phyloP scores from a whole-genome alignment of 2,113 vertebrate species.

The Notarius quadriscutis region DNA sequence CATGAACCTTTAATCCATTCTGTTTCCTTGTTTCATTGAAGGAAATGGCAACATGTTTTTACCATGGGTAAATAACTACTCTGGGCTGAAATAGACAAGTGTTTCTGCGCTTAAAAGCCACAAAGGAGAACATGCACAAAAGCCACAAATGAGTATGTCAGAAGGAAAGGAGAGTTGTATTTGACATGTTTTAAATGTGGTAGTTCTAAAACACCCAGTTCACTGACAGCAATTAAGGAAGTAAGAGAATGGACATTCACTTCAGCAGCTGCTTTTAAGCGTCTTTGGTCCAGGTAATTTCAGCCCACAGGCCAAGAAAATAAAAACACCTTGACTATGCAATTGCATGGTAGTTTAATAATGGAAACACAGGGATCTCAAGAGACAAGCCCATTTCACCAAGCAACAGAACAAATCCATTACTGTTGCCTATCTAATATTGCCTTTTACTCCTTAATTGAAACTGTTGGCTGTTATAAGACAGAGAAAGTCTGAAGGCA shows the following conservation, averaged over 20 bases:
- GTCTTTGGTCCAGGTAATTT: conserved; percentile 65
- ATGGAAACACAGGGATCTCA: conserved; percentile 63
- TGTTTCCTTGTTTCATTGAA: conserved; percentile 32
- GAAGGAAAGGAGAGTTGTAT: conserved; percentile 29
- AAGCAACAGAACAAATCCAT: conserved; percentile 73
- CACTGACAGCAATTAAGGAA: conserved; percentile 54
- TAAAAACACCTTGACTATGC: conserved; percentile 61
- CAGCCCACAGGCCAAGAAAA: conserved; percentile 53
- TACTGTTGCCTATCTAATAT: conserved; percentile 69
- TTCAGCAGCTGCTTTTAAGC: conserved; percentile 42
- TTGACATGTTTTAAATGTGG: conserved; percentile 35
- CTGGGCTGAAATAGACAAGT: background rate
- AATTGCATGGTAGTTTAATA: conserved; percentile 66
- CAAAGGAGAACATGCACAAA: background rate
- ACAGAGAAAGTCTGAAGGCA: conserved; percentile 48
- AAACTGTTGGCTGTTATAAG: conserved; percentile 61
- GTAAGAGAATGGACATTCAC: conserved; percentile 44
- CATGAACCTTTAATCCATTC: background rate
- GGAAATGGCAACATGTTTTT: conserved; percentile 17
- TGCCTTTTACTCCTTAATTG: conserved; percentile 65
- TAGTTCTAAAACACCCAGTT: conserved; percentile 35
- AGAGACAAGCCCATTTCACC: conserved; percentile 62
- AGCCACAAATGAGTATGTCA: conserved; percentile 26
- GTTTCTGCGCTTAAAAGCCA: conserved; percentile 7
- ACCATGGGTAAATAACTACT: too few relatives aligned